Base-by-base conservation (phyloP, 2,888 invertebrate genomes). In the Leuctra nigra region DNA sequence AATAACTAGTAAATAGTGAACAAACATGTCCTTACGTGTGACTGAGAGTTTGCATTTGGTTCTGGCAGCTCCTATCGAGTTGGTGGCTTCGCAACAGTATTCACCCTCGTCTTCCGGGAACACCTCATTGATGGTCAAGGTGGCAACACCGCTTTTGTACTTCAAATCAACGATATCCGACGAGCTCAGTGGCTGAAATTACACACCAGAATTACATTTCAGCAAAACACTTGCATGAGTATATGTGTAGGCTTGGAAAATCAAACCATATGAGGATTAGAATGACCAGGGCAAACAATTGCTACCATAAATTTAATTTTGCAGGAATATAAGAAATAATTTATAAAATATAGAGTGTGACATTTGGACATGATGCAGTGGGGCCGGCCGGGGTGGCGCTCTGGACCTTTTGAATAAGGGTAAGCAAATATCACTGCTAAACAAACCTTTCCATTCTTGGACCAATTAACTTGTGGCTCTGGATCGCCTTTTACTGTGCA, bases 31-130 rank as follows among this genome's bases (percentile, higher is more conserved):
- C 83, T 81, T 72, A 91, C 91, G 85, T 77, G 88, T 88, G 41
- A 95, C 83, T 57, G 83, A 83, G 63, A 95, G 80, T 68, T 83
- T 86, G 76, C 91, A 91, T 68, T 84, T 85, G 56, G 92, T 92
- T 66, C 90, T 88, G 6, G 83, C 81, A 55, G 86, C 81, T 57
- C 97, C 96, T 65, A 92, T 83, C 60, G 92, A 88, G 76, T 96
- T 98, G 63, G 84, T 89, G 22, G 96, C 97, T 68, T 86, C 87
- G 69, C 96, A 94, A 6, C 83, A 79, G 71, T 95, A 97, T 59
- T 86, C 83, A 20, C 88, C 93, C 71, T 93, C 95, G 70, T 96
- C 95, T 73, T 96, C 95, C 0, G 95, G 95, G 79, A 92, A 96
- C 47, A 93, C 85, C 75, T 96, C 96, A 66, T 86, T 87, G 67